Percentiles rank a stretch among this genome's conserved stretches.
Conservation (phyloP, 92 coral and sea anemone species). For the Zoanthus gigantus region DNA sequence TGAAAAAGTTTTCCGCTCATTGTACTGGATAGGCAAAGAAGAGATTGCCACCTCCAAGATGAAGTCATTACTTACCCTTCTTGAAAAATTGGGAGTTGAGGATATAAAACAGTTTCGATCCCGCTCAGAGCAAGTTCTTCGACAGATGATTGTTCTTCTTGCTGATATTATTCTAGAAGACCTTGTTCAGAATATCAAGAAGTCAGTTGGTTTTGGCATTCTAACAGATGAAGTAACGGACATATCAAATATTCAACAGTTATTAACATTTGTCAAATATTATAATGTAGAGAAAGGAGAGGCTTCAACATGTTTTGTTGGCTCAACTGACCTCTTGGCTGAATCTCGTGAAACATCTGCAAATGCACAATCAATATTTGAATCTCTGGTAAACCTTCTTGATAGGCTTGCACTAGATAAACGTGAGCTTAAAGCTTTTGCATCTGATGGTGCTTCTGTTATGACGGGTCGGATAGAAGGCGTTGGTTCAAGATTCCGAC, state of each 20-base stretch:
- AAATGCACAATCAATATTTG: conserved; percentile 35
- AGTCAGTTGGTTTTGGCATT: conserved; percentile 26
- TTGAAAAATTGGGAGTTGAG: neutral
- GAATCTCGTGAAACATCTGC: conserved; percentile 19
- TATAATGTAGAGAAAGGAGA: conserved; percentile 35
- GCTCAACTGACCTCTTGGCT: conserved; percentile 41
- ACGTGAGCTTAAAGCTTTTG: conserved; percentile 40
- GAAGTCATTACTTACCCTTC: neutral
- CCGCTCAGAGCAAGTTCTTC: conserved; percentile 1
- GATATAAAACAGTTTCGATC: conserved; percentile 1
- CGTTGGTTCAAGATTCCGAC: conserved; percentile 38
- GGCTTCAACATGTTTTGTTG: conserved; percentile 31
- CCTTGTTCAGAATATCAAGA: neutral
- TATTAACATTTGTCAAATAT: conserved; percentile 39
- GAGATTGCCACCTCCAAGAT: conserved; percentile 3
- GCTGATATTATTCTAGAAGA: neutral
- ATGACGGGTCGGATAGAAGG: conserved; percentile 44
- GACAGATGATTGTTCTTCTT: neutral
- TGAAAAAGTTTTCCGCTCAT: neutral
- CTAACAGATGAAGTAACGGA: conserved; percentile 54
- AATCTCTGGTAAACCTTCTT: conserved; percentile 31
- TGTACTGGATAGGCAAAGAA: neutral
- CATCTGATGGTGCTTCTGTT: conserved; percentile 45
- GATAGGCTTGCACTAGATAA: conserved; percentile 30
- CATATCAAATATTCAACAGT: conserved; percentile 42